Percentiles rank a stretch among this genome's conserved stretches.
phyloP scores from a whole-genome alignment of 2,113 vertebrate species.

The Brienomyrus brachyistius region DNA sequence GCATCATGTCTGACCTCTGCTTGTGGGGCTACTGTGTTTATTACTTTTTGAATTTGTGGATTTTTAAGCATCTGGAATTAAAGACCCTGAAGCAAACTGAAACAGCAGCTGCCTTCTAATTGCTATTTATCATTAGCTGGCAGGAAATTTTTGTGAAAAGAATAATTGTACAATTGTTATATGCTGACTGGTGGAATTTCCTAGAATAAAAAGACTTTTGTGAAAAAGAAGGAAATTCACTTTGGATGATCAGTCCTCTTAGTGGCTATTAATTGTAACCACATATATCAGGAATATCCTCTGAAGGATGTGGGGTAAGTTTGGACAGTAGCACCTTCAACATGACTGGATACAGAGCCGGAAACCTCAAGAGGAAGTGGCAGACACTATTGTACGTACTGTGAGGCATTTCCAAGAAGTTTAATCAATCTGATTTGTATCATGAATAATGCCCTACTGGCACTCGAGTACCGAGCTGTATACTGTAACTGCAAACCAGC shows the following conservation, averaged over 20 bases:
- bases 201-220: neutral
- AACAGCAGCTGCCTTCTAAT: neutral
- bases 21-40: neutral
- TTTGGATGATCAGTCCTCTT: neutral
- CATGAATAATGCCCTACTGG: conserved; percentile 19
- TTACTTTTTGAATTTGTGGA: neutral
- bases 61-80: neutral
- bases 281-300: neutral
- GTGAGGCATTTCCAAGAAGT: neutral
- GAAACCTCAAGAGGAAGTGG: neutral
- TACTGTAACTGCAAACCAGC: conserved; percentile 38
- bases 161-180: neutral
- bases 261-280: neutral
- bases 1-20: neutral
- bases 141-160: neutral
- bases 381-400: neutral
- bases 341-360: neutral
- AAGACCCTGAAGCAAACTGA: neutral
- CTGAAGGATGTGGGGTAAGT: neutral
- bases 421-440: conserved; percentile 26
- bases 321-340: neutral
- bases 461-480: neutral
- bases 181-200: neutral
- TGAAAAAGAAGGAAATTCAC: neutral
- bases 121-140: neutral